Base-by-base conservation (phyloP, 2,797 vertebrate species). In the Enoplosus armatus region DNA sequence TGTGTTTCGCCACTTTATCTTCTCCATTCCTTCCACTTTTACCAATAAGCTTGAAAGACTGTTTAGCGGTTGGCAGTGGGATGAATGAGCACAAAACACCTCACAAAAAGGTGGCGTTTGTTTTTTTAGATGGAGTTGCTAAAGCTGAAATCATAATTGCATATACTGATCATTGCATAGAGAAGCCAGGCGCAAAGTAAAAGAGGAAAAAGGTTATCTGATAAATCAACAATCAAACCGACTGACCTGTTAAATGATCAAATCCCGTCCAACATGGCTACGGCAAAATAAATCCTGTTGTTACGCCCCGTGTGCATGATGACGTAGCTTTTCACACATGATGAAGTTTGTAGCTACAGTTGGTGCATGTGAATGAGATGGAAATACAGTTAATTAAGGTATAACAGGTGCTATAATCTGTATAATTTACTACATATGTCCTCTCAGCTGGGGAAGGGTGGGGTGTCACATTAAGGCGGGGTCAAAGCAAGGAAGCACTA, bases 121-220 rank as follows among this genome's bases (percentile, higher is more conserved):
- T n/a, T n/a, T n/a, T 43, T 63, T 50, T 26, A 71, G 62, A 79
- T 64, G 77, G 47, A 43, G 45, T 47, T 47, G 86, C 77, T 61
- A 18, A 75, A 68, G 54, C 45, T 27, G 15, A 89, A 86, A 89
- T 87, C 85, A 89, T 84, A 92, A 78, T 94, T 94, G 94, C 95
- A 95, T 95, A 94, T 94, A 90, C 86, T 76, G 83, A 87, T 91
- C 80, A 74, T 95, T 96, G 95, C 95, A 96, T 95, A 95, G 95
- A 95, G 87, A 95, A 95, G 94, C 95, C 80, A 84, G 90, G 90
- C 66, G 91, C 90, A 85, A 92, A 91, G 50, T 6, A 77, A 83
- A 80, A 89, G 4, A 37, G 3, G 29, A 35, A 43, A 24, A 26
- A 58, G 51, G 43, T 51, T 41, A 35, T 64, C 65, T 15, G 26